Evolutionary conservation across 2,888 invertebrate genomes (phyloP), one percentile per base, ranked within the genome.

Genomic region (Pseudanteris insignis): DNA sequence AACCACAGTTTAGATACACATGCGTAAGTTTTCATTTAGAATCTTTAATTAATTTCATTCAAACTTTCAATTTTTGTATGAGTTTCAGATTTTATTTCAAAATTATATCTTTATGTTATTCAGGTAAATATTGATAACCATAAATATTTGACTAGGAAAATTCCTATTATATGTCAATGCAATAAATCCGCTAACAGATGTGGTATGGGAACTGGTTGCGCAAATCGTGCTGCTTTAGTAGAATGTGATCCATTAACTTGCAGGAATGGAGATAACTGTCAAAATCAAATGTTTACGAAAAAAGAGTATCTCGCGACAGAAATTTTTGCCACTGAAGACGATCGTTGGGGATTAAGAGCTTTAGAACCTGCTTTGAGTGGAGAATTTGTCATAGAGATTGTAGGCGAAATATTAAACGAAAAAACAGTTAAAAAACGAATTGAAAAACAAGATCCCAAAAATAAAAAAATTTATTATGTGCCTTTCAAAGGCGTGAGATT

Each of bases 361-460:
- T 10, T 60, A 5, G 54, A 60, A 14, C 54, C 60, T 1, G 38
- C 28, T 12, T 0, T 2, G 2, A 15, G 1, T 6, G 60, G 53
- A 7, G 36, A 54, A 2, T 48, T 60, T 14, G 12, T 60, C 5
- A 54, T 60, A 2, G 60, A 60, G 24, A 53, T 28, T 12, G 29
- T 60, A 0, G 60, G 60, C 6, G 43, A 54, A 28, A 15, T 53
- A n/a, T 3, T 53, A 11, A 9, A 12, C 3, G 38, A 13, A 13
- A 58, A 44, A n/a, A 28, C 43, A 6, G 0, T 51, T 2, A 44
- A 25, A 25, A 13, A 10, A n/a, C 25, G 43, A 24, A 4, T 13
- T 4, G 21, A 14, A 10, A 47, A 11, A n/a, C 40, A 41, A 18
- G 11, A 24, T 8, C 1, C 28, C 1, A 8, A 40, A 1, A 12